These are phyloP conservation scores for Threskiornis aethiopicus DNA, from an alignment of 2,797 vertebrate species.

Conservation along the genomic window DNA sequence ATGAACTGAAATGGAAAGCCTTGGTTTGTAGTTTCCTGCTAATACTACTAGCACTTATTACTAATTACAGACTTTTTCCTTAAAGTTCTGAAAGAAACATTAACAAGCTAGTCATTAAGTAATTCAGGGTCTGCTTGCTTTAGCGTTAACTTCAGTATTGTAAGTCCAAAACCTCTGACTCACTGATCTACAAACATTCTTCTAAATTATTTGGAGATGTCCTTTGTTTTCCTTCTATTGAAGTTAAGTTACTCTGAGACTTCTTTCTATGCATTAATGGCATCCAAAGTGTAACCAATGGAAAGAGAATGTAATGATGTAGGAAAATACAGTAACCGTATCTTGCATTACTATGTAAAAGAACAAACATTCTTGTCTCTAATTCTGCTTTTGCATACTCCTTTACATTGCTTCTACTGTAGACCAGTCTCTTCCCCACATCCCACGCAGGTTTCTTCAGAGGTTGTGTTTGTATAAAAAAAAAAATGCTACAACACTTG, in stretches of 20 bases:
- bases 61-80: constrained; percentile 9
- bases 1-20: not conserved
- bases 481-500: not conserved
- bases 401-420: not conserved
- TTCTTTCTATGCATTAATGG: not conserved
- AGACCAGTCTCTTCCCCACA: not conserved
- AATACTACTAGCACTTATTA: not conserved
- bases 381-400: not conserved
- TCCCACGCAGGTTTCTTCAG: not conserved
- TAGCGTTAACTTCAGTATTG: not conserved
- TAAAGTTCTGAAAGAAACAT: constrained; percentile 42
- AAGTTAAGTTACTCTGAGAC: not conserved
- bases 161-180: not conserved
- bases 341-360: not conserved
- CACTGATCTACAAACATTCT: not conserved
- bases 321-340: not conserved
- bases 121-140: constrained; percentile 26
- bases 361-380: not conserved
- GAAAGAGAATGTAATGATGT: not conserved
- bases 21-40: not conserved
- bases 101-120: constrained; percentile 47
- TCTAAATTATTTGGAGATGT: constrained; percentile 15
- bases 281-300: not conserved
- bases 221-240: not conserved
- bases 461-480: not conserved